Evolutionary conservation across 30 jellyfish, hydroid and myxozoan species (phyloP).

Genomic region (Hydractinia symbiolongicarpus): DNA sequence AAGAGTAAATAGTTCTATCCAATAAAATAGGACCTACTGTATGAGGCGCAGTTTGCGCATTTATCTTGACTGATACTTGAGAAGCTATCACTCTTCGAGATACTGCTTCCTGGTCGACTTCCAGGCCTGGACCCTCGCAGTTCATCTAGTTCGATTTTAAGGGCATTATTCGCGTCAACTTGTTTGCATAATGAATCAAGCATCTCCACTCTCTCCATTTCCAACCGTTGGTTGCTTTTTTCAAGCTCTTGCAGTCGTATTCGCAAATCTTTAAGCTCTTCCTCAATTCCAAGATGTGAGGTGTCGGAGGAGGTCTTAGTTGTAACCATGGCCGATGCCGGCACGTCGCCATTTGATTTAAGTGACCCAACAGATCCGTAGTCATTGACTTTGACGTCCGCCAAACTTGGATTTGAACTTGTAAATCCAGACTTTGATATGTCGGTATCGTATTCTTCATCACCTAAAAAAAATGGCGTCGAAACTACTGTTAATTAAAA

Average conservation of each 20-base stretch:
- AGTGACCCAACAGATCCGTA: slow-evolving; percentile 18
- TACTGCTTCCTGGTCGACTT: slow-evolving; percentile 13
- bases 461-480: not conserved
- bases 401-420: not conserved
- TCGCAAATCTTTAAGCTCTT: slow-evolving; percentile 40
- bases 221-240: slow-evolving; percentile 66
- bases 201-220: slow-evolving; percentile 66
- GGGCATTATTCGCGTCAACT: slow-evolving; percentile 33
- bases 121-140: slow-evolving; percentile 25
- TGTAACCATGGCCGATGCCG: not conserved
- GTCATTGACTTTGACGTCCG: slow-evolving; percentile 10
- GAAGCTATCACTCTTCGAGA: slow-evolving; percentile 33
- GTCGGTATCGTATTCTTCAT: not conserved
- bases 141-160: slow-evolving; percentile 36
- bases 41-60: slow-evolving; percentile 57
- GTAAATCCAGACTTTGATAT: not conserved
- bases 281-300: slow-evolving; percentile 27
- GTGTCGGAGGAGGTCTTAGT: slow-evolving; percentile 1
- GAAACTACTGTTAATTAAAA: too few relatives aligned
- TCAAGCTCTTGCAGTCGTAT: slow-evolving; percentile 54
- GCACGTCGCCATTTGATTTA: not conserved
- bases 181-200: slow-evolving; percentile 78
- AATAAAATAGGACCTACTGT: not conserved
- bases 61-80: slow-evolving; percentile 19
- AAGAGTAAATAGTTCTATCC: too few relatives aligned